Conservation (phyloP, 64 coral and sea anemone species). For the Pocillopora verrucosa region DNA sequence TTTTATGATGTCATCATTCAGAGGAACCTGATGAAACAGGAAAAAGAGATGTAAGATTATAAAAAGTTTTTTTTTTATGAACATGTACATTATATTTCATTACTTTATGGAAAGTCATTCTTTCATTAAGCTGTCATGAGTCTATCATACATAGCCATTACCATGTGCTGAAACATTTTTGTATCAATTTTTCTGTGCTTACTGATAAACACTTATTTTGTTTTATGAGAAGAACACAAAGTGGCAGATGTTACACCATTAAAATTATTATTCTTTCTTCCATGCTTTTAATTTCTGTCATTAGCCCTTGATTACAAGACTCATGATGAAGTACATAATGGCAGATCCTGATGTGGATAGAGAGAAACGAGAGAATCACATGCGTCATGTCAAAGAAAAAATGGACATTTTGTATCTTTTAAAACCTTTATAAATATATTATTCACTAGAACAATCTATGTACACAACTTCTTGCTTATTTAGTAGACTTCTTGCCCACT, state of each 20-base stretch:
- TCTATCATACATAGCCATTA: no score
- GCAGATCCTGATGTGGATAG: constrained; percentile 19
- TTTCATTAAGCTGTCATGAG: no score
- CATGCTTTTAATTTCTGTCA: not conserved
- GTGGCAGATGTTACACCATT: no score
- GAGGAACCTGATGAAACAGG: constrained; percentile 50
- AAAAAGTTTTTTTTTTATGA: no score
- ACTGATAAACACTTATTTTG: no score
- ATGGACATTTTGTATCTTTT: constrained; percentile 35
- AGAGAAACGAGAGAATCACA: constrained; percentile 3
- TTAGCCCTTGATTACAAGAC: constrained; percentile 48
- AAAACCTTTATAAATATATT: not conserved
- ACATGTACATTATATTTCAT: no score
- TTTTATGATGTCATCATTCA: not conserved
- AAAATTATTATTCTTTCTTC: not conserved
- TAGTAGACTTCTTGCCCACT: no score
- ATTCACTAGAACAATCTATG: not conserved
- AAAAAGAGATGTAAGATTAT: constrained; percentile 34
- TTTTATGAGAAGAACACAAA: no score
- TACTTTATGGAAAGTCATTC: no score
- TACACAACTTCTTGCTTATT: no score
- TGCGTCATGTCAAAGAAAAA: constrained; percentile 3
- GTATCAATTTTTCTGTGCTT: no score
- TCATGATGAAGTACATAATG: constrained; percentile 37
- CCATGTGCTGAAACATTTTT: no score